Conservation (phyloP, 2,113 vertebrate species). For the Pholis gunnellus region DNA sequence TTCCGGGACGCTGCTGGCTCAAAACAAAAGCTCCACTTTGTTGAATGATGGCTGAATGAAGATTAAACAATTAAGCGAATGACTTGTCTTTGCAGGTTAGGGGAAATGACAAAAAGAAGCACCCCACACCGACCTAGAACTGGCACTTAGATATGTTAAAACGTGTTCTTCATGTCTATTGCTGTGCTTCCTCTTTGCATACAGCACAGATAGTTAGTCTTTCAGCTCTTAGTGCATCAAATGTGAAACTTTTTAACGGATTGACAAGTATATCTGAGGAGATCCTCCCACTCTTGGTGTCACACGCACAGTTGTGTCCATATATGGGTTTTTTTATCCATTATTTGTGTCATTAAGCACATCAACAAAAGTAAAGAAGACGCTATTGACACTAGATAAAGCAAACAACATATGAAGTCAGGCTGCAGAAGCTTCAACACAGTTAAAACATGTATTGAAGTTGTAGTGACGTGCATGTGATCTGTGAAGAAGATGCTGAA, state of each 20-base stretch:
- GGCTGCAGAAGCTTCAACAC: background rate
- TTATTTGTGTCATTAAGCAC: background rate
- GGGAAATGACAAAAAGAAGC: background rate
- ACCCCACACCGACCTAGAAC: background rate
- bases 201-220: background rate
- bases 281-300: background rate
- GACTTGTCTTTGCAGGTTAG: background rate
- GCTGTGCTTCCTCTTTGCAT: background rate
- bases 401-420: background rate
- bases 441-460: background rate
- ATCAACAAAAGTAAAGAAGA: background rate
- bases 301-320: background rate
- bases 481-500: background rate
- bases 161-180: background rate
- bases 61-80: background rate
- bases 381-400: background rate
- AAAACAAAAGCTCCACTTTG: background rate
- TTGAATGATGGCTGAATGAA: background rate
- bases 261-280: background rate
- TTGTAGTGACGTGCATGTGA: background rate
- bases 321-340: background rate
- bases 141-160: background rate
- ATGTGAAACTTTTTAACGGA: background rate
- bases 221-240: background rate
- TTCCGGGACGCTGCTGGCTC: conserved; percentile 28